Evolutionary conservation across 2,113 vertebrate genomes (phyloP).

Genomic region (Corydoras sp.): DNA sequence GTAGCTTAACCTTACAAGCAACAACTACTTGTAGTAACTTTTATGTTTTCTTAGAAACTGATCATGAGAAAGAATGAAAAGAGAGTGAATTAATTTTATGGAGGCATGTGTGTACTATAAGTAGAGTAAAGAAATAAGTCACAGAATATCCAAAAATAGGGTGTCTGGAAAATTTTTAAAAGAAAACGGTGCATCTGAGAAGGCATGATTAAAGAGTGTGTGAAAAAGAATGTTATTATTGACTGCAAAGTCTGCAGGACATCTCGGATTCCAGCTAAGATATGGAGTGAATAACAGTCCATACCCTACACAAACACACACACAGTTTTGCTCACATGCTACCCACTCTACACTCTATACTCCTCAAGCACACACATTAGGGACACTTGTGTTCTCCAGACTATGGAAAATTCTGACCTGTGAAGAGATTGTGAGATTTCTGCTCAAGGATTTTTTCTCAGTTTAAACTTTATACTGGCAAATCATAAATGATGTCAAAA

Average conservation of each 20-base stretch:
- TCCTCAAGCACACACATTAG: slow-evolving; percentile 27
- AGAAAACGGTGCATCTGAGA: too few relatives aligned
- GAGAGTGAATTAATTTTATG: too few relatives aligned
- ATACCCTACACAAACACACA: slow-evolving; percentile 9
- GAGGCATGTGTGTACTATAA: too few relatives aligned
- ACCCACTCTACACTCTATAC: slow-evolving; percentile 2
- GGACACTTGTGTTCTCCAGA: slow-evolving; percentile 23
- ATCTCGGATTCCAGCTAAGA: slow-evolving; percentile 53
- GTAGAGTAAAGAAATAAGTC: too few relatives aligned
- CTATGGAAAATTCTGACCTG: slow-evolving; percentile 36
- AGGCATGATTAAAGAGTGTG: slow-evolving; percentile 29
- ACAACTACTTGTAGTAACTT: too few relatives aligned
- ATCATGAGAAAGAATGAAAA: too few relatives aligned
- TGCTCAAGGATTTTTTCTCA: slow-evolving; percentile 19
- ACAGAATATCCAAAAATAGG: too few relatives aligned
- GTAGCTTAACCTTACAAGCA: too few relatives aligned
- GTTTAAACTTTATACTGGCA: slow-evolving; percentile 16
- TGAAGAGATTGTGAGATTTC: slow-evolving; percentile 6
- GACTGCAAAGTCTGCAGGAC: slow-evolving; percentile 44
- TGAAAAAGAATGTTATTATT: slow-evolving; percentile 46
- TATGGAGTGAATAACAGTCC: slow-evolving; percentile 44
- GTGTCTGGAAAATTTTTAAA: too few relatives aligned
- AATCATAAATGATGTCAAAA: slow-evolving; percentile 12
- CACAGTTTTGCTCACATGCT: slow-evolving; percentile 6
- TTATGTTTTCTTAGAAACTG: too few relatives aligned